These are phyloP conservation scores for Drosophila ogumai DNA, from an alignment of 1,140 invertebrate species.

Conservation along the genomic window DNA sequence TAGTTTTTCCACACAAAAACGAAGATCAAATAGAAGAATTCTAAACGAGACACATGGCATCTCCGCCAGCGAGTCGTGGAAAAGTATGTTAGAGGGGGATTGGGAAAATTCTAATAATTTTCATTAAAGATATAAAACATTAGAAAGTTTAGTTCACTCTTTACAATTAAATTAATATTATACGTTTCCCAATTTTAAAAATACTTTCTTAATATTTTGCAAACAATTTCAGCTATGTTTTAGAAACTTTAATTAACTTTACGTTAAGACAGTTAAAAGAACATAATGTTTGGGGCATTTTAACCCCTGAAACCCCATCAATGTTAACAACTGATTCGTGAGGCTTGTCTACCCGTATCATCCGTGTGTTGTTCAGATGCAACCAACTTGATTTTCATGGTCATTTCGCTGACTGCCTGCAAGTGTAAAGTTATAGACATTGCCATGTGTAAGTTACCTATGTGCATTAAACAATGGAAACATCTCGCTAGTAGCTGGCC, in stretches of 20 bases:
- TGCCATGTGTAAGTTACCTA: conserved; percentile 51
- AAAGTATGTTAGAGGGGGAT: background rate
- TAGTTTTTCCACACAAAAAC: background rate
- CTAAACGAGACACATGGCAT: conserved; percentile 7
- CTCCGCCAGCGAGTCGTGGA: background rate
- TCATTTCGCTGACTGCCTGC: conserved; percentile 19
- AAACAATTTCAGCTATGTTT: background rate
- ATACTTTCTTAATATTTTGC: background rate
- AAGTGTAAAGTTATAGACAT: conserved; percentile 55
- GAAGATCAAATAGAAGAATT: conserved; percentile 8
- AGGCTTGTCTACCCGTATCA: background rate
- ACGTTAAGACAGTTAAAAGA: background rate
- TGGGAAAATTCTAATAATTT: background rate
- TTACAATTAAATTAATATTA: too few relatives aligned
- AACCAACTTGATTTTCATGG: conserved; percentile 50
- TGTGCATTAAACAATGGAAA: conserved; percentile 61
- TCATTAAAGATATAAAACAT: background rate
- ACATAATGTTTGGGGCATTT: background rate
- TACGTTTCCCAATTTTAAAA: background rate
- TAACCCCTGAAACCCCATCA: conserved; percentile 14
- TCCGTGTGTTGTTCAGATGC: conserved; percentile 29
- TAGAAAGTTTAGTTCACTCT: too few relatives aligned
- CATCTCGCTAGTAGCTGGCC: conserved; percentile 31
- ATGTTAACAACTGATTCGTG: conserved; percentile 4
- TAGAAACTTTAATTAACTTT: too few relatives aligned